Percentiles rank a stretch among this genome's conserved stretches.
phyloP scores from a whole-genome alignment of 2,888 invertebrate species.

The Macrosiphum euphorbiae region DNA sequence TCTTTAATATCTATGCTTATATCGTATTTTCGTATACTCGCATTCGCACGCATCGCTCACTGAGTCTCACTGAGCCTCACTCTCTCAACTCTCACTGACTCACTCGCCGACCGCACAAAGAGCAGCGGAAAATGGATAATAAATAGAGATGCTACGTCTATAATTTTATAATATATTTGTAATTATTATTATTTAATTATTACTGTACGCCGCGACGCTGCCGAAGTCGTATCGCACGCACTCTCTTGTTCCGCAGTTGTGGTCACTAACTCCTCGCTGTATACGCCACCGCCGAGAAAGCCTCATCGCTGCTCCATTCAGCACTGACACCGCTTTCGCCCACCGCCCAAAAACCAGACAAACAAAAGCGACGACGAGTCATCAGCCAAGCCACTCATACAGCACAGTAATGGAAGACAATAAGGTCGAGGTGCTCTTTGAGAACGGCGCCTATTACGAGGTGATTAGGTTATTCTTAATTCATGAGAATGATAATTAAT shows the following conservation, averaged over 20 bases:
- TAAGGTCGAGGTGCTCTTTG: slow-evolving; percentile 98
- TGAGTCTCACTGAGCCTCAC: no score
- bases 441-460: slow-evolving; percentile 99
- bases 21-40: no score
- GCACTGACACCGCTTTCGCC: not conserved
- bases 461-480: no score
- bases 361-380: not conserved
- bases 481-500: no score
- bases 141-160: no score
- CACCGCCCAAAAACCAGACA: not conserved
- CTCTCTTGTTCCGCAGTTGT: not conserved
- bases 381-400: not conserved
- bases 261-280: slow-evolving; percentile 24
- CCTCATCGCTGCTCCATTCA: not conserved
- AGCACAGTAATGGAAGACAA: slow-evolving; percentile 87
- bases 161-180: no score
- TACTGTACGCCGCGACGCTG: not conserved
- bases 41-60: no score
- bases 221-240: slow-evolving; percentile 23
- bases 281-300: not conserved
- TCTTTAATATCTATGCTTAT: no score
- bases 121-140: slow-evolving; percentile 14
- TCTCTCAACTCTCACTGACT: no score
- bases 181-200: no score
- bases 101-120: not conserved